Evolutionary conservation across 2,113 vertebrate species (phyloP).

Genomic region (Lethenteron reissneri): DNA sequence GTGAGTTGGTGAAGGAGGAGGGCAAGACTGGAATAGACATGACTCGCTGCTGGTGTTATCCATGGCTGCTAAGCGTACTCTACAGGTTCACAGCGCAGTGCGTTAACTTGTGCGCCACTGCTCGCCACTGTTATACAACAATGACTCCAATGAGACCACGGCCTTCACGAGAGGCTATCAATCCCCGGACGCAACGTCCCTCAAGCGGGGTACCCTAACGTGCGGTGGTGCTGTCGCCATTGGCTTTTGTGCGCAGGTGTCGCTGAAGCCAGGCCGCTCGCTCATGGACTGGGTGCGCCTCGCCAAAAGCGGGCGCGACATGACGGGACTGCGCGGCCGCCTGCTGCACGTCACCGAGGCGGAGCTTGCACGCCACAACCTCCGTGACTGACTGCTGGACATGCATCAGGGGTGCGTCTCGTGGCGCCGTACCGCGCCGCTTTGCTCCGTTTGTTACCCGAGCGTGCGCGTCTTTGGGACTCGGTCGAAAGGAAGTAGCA

Average conservation of each 20-base stretch:
- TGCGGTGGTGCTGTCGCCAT: neutral
- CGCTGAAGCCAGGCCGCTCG: slow-evolving; percentile 75
- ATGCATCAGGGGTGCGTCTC: slow-evolving; percentile 57
- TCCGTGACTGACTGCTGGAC: slow-evolving; percentile 72
- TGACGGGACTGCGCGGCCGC: slow-evolving; percentile 62
- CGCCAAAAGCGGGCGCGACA: slow-evolving; percentile 64
- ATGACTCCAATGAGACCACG: neutral
- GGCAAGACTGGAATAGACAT: too few species aligned
- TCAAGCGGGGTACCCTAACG: neutral
- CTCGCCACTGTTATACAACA: neutral
- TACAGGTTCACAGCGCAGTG: neutral
- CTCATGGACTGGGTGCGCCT: slow-evolving; percentile 94
- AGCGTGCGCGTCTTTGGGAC: too few species aligned
- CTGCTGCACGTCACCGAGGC: slow-evolving; percentile 59
- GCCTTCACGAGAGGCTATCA: neutral
- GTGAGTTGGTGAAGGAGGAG: too few species aligned
- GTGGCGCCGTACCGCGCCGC: too few species aligned
- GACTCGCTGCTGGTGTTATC: too few species aligned
- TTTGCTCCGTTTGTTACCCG: too few species aligned
- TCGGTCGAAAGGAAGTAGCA: too few species aligned
- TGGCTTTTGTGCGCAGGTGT: slow-evolving; percentile 31
- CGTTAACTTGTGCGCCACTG: neutral
- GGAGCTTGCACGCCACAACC: slow-evolving; percentile 64
- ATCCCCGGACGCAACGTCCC: neutral
- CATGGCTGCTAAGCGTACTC: neutral